Base-by-base conservation (phyloP, 2,888 invertebrate species). In the Heliconius hortense region DNA sequence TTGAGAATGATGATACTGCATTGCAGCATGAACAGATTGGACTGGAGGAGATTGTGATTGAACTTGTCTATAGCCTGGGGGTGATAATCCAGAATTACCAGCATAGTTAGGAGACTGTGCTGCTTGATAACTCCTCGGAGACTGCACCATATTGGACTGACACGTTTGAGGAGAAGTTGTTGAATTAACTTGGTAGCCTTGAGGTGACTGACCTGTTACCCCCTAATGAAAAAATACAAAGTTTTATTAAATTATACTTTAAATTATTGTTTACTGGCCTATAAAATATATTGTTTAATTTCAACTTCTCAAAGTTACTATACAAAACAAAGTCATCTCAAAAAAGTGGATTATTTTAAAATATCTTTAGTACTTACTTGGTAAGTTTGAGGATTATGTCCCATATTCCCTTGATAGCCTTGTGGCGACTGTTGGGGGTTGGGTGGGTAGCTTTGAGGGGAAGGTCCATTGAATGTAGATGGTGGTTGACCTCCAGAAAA, bases 101-200 rank as follows among this genome's bases (percentile, higher is more conserved):
- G 88, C 84, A 80, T 92, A 94, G 82, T 84, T 92, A 64, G 93
- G 95, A 59, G 95, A 95, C 80, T 95, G 95, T 72, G 95, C 92
- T 80, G 94, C 91, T 81, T 95, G 95, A 85, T 94, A 88, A 91
- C 84, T 90, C 84, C 93, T 86, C 48, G 93, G 93, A 1, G 94
- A 90, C 77, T 92, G 93, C 24, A 89, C 85, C 80, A 93, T 84
- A 79, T 87, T 90, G 24, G 92, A 86, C 80, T 88, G 92, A 80
- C 92, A 92, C 70, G 86, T 90, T 77, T 95, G 95, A 21, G 95
- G 93, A 75, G 95, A 92, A 67, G 94, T 89, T 21, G 94, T 91
- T 73, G 95, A 91, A 77, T 94, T 95, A 64, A 94, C 95, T 87
- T 95, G 95, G 78, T 95, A 95, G 74, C 92, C 92, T 81, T 95